phyloP scores from a whole-genome alignment of 2,113 vertebrate species.

The Tyrannus savana region DNA sequence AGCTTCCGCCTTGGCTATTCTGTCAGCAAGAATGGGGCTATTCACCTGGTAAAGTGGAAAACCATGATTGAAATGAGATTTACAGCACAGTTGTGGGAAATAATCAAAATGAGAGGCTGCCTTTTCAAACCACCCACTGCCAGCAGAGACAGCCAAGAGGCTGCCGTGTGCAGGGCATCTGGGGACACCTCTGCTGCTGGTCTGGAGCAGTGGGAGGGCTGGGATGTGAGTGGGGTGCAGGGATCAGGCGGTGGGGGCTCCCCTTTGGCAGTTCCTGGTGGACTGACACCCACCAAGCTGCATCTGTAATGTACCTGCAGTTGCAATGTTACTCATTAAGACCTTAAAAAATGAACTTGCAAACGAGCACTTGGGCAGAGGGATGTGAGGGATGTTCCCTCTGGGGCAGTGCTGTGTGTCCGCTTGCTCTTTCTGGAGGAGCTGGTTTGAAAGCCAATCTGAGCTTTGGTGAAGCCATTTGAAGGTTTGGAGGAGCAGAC shows the following conservation, averaged over 20 bases:
- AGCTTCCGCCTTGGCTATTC: background rate
- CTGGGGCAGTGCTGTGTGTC: fast-evolving
- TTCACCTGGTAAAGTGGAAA: conserved; percentile 15
- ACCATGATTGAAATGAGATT: background rate
- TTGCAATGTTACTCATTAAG: fast-evolving
- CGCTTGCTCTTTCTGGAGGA: background rate
- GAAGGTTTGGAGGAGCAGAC: background rate
- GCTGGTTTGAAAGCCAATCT: background rate
- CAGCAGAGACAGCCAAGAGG: background rate
- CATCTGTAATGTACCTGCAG: background rate
- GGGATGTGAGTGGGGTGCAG: background rate
- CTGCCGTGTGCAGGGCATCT: fast-evolving
- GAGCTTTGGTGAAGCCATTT: fast-evolving
- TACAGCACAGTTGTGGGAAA: background rate
- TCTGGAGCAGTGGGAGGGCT: background rate
- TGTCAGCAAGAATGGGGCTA: background rate
- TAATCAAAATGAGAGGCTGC: background rate
- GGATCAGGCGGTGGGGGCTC: background rate
- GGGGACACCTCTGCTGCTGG: background rate
- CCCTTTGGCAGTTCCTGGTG: background rate
- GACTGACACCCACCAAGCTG: background rate
- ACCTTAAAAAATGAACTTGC: fast-evolving
- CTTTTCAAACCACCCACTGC: background rate
- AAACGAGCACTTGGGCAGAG: background rate
- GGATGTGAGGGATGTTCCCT: too few species aligned